Evolutionary conservation across 2,113 vertebrate genomes (phyloP), one percentile per base, ranked within the genome.

Genomic region (Tetrao urogallus): DNA sequence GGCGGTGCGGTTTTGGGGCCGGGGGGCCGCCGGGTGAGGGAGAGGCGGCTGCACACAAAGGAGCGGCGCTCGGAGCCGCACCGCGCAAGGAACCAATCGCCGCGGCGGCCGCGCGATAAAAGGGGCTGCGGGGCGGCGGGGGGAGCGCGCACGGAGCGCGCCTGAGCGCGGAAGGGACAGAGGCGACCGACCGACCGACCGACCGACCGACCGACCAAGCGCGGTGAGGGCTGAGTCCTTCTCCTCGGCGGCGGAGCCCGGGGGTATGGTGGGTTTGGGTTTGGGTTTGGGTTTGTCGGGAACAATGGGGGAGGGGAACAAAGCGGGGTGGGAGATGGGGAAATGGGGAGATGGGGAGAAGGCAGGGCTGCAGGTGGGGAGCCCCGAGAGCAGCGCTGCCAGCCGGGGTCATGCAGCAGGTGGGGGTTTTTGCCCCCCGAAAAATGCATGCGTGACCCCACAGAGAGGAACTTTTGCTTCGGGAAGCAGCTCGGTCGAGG

Each of bases 41-140:
- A 73, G 65, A 60, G 78, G 67, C 18, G 95, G 90, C 69, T 82
- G 0, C 93, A 96, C 95, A 96, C 96, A 96, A 96, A 96, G 96
- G 88, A 96, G 67, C 79, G 94, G 34, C 63, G 80, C 89, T 92
- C 89, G 70, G 8, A 93, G 86, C 45, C 72, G 27, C 21, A 6
- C 19, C 10, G 2, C 30, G 69, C 52, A 8, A 40, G 17, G 92
- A 96, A 76, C 96, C 96, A 96, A 96, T 96, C 96, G 86, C n/a
- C 11, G 92, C 72, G 4, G 86, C 96, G 13, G 92, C 69, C 88
- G 69, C 8, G 72, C 85, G 92, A 94, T 95, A 93, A 95, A 96
- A 94, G 92, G 92, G 21, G 88, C 75, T 58, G 71, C 76, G 54
- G 82, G 89, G 77, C 73, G 74, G 89, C 80, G 64, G 40, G 27